Evolutionary conservation across 2,797 vertebrate genomes (phyloP), one percentile per base, ranked within the genome.

Genomic region (Falco columbarius): DNA sequence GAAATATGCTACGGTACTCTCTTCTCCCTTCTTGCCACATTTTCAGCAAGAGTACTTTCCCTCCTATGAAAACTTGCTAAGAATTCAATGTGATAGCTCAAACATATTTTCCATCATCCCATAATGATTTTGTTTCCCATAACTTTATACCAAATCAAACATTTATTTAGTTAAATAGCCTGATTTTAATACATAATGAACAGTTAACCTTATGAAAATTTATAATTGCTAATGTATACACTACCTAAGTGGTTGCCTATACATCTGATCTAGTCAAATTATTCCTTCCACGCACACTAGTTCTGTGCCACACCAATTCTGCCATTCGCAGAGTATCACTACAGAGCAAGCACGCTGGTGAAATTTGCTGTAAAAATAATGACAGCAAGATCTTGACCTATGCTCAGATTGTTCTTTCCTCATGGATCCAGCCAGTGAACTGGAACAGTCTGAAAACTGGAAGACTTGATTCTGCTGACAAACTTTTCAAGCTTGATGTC

Each of bases 391-490:
- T 30, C 67, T 66, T 96, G 97, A 97, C 92, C 96, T 95, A 4
- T 66, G 76, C 12, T 93, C 51, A 72, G n/a, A 88, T 40, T 88
- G 29, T 91, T 95, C 79, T 84, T 91, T 88, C 79, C 62, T 93
- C 42, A 10, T 38, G 62, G 62, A 95, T 94, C 91, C 68, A 77
- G 15, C 55, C 87, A 96, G 55, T 94, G 95, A 97, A 96, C 90
- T 95, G 94, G 63, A 98, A 97, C 84, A 24, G 27, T 38, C 26
- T 93, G 74, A 95, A 81, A 94, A 90, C n/a, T 77, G 46, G 47
- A 90, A 90, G 86, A 67, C 86, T 93, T 90, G 77, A 92, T 95
- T 97, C 83, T 91, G 52, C 92, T 97, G 97, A 96, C 97, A 98
- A 77, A 70, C n/a, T 94, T 97, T 96, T 91, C 95, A 87, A 86